phyloP scores from a whole-genome alignment of 1,140 invertebrate genomes.

The Pseudachorutes palmiensis region DNA sequence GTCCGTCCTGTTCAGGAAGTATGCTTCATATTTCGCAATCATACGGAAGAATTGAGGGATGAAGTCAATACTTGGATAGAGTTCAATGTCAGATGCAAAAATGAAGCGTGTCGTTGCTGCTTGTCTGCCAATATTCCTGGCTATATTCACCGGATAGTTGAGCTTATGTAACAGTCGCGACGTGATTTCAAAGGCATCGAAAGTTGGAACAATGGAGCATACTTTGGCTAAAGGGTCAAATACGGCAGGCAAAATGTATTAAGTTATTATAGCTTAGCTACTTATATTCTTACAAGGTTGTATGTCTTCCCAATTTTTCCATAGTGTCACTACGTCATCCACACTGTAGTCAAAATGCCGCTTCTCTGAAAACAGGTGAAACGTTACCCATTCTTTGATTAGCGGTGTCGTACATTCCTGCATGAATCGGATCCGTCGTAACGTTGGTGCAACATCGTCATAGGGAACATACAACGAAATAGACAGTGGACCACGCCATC shows the following conservation, averaged over 20 bases:
- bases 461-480: slow-evolving; percentile 46
- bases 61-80: slow-evolving; percentile 67
- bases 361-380: slow-evolving; percentile 40
- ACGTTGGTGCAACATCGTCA: slow-evolving; percentile 37
- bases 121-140: slow-evolving; percentile 72
- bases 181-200: slow-evolving; percentile 41
- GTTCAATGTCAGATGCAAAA: slow-evolving; percentile 76
- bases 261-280: not conserved
- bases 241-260: not conserved
- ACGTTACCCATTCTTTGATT: slow-evolving; percentile 38
- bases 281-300: not conserved
- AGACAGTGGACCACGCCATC: slow-evolving; percentile 46
- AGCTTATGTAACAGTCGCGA: slow-evolving; percentile 71
- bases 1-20: slow-evolving; percentile 53
- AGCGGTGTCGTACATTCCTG: slow-evolving; percentile 36
- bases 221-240: not conserved
- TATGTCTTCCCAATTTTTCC: not conserved
- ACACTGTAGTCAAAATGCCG: not conserved
- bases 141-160: slow-evolving; percentile 79
- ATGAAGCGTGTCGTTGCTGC: slow-evolving; percentile 72
- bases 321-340: not conserved
- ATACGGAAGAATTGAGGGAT: slow-evolving; percentile 62
- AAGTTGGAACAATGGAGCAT: not conserved
- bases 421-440: slow-evolving; percentile 39
- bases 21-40: slow-evolving; percentile 59